Evolutionary conservation across 2,888 invertebrate genomes (phyloP).

Genomic region (Nycteola revayana): DNA sequence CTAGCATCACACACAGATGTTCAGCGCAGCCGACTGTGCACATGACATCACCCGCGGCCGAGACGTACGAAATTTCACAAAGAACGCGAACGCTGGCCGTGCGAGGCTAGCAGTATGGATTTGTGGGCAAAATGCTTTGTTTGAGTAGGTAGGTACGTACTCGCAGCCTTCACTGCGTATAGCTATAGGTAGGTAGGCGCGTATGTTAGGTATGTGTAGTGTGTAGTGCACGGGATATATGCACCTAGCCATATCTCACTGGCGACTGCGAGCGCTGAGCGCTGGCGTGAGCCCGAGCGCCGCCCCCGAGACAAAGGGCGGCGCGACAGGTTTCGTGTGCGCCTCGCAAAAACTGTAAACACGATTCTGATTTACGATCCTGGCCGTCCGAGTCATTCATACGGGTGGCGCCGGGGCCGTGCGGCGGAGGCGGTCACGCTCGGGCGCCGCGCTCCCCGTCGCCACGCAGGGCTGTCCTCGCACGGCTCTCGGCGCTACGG

Average conservation of each 20-base stretch:
- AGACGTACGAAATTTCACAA: constrained; percentile 55
- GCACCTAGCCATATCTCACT: constrained; percentile 70
- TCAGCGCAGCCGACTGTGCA: constrained; percentile 52
- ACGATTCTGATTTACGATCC: constrained; percentile 69
- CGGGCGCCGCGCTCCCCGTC: constrained; percentile 71
- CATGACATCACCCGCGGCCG: constrained; percentile 59
- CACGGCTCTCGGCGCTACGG: constrained; percentile 43
- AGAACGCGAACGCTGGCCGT: constrained; percentile 57
- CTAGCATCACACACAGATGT: constrained; percentile 72
- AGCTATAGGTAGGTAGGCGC: constrained; percentile 61
- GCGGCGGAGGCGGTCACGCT: constrained; percentile 72
- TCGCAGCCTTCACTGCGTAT: constrained; percentile 73
- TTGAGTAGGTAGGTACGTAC: constrained; percentile 73
- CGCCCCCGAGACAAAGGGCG: constrained; percentile 66
- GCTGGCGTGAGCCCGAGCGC: constrained; percentile 50
- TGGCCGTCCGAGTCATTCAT: constrained; percentile 57
- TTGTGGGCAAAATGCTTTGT: constrained; percentile 78
- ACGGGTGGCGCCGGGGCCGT: constrained; percentile 44
- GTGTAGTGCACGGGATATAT: constrained; percentile 58
- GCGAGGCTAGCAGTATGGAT: constrained; percentile 59
- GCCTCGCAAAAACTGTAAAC: constrained; percentile 75
- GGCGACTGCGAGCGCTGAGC: constrained; percentile 49
- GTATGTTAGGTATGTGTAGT: constrained; percentile 54
- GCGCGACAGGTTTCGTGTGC: constrained; percentile 64
- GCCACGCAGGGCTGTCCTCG: constrained; percentile 55